phyloP scores from a whole-genome alignment of 2,888 invertebrate species.

The Spisula subtruncata region DNA sequence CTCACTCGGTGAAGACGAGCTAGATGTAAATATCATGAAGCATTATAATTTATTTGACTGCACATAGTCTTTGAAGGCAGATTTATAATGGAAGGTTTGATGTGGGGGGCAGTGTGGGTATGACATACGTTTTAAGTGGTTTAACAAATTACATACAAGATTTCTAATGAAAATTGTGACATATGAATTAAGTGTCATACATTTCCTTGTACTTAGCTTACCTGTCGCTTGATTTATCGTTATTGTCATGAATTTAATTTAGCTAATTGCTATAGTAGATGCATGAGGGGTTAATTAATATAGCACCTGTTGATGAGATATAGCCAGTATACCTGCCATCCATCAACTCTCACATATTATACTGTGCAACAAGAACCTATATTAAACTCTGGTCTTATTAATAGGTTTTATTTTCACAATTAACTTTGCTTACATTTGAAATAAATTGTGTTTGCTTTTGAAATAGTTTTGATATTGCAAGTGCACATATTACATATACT shows the following conservation, averaged over 20 bases:
- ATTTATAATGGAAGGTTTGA: not conserved
- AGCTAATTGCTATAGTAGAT: conserved; percentile 4
- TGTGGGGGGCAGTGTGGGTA: not conserved
- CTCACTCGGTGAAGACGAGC: too few relatives aligned
- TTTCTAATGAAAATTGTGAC: conserved; percentile 19
- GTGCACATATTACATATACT: too few relatives aligned
- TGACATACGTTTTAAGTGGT: conserved; percentile 18
- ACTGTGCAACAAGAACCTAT: not conserved
- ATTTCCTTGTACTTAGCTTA: not conserved
- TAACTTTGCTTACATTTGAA: not conserved
- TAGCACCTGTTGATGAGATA: conserved; percentile 20
- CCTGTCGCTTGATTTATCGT: not conserved
- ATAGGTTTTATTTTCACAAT: not conserved
- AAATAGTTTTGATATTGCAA: too few relatives aligned
- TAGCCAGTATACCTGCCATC: not conserved
- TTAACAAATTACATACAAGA: conserved; percentile 15
- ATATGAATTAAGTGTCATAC: conserved; percentile 21
- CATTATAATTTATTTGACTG: too few relatives aligned
- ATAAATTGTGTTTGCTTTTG: too few relatives aligned
- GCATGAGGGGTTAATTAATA: conserved; percentile 15
- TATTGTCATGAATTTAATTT: conserved; percentile 31
- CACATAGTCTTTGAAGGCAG: not conserved
- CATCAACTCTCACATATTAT: not conserved
- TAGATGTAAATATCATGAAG: too few relatives aligned
- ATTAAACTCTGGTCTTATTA: not conserved